These are phyloP conservation scores for Therioaphis trifolii DNA, from an alignment of 2,888 invertebrate genomes.

Conservation along the genomic window DNA sequence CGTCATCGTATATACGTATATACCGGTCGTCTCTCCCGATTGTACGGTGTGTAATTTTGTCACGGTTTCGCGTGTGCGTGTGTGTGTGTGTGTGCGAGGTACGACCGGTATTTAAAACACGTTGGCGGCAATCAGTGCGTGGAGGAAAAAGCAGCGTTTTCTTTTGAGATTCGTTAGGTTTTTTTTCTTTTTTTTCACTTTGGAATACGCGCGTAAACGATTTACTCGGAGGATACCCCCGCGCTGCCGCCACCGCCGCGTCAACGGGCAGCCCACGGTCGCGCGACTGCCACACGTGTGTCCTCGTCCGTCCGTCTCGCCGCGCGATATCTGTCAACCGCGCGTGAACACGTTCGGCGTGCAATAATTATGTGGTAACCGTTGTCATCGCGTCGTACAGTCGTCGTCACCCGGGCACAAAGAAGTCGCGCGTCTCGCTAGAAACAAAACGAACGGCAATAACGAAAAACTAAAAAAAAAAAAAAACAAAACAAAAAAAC, in stretches of 20 bases:
- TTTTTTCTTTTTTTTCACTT: neutral
- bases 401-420: neutral
- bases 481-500: neutral
- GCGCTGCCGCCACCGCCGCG: too few species aligned
- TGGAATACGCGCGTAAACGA: slow-evolving; percentile 37
- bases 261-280: neutral
- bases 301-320: neutral
- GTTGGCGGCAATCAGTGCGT: slow-evolving; percentile 62
- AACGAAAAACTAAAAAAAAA: neutral
- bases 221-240: slow-evolving; percentile 9
- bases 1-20: neutral
- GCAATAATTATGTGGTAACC: slow-evolving; percentile 37
- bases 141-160: slow-evolving; percentile 51
- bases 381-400: neutral
- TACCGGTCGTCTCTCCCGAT: neutral
- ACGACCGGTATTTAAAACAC: slow-evolving; percentile 55
- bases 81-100: slow-evolving; percentile 25
- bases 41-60: slow-evolving; percentile 54
- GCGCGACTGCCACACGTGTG: neutral
- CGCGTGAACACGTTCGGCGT: slow-evolving; percentile 40
- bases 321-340: slow-evolving; percentile 35
- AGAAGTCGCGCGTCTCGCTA: neutral
- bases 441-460: slow-evolving; percentile 2
- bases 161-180: slow-evolving; percentile 15
- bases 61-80: slow-evolving; percentile 40